Conservation (phyloP, 1,140 invertebrate species). For the Oreohelix idahoensis region DNA sequence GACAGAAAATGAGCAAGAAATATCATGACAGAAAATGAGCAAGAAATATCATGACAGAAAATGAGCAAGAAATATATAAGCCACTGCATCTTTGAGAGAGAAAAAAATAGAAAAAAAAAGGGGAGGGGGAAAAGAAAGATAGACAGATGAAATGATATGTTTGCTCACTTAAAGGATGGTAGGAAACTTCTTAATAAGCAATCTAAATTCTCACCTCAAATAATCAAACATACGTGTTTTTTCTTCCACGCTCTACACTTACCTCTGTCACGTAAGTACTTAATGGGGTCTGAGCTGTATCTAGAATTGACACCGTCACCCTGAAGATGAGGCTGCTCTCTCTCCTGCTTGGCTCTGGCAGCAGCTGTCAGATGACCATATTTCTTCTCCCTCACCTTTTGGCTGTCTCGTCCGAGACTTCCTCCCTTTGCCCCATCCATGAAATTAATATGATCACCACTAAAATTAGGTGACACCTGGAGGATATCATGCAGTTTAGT, state of each 20-base stretch:
- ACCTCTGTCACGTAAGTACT: constrained; percentile 73
- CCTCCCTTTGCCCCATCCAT: background rate
- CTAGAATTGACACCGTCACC: constrained; percentile 78
- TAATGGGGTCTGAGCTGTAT: constrained; percentile 83
- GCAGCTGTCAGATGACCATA: constrained; percentile 72
- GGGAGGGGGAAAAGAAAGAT: too few relatives aligned
- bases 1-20: too few relatives aligned
- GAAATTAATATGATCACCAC: background rate
- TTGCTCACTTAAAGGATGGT: too few relatives aligned
- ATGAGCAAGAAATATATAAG: too few relatives aligned
- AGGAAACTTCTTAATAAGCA: too few relatives aligned
- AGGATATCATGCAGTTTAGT: background rate
- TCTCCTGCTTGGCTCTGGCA: constrained; percentile 62
- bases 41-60: too few relatives aligned
- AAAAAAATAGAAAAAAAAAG: too few relatives aligned
- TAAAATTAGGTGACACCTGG: background rate
- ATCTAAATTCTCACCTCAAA: too few relatives aligned
- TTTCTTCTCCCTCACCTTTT: constrained; percentile 63
- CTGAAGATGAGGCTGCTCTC: constrained; percentile 76
- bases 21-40: too few relatives aligned
- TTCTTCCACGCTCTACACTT: background rate
- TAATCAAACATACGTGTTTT: too few relatives aligned
- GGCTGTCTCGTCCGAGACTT: background rate
- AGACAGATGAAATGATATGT: too few relatives aligned
- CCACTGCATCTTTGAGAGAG: too few relatives aligned